Percentiles rank a stretch among this genome's conserved stretches.
These are phyloP conservation scores for Solea solea DNA, from an alignment of 2,113 vertebrate species.

Conservation along the genomic window DNA sequence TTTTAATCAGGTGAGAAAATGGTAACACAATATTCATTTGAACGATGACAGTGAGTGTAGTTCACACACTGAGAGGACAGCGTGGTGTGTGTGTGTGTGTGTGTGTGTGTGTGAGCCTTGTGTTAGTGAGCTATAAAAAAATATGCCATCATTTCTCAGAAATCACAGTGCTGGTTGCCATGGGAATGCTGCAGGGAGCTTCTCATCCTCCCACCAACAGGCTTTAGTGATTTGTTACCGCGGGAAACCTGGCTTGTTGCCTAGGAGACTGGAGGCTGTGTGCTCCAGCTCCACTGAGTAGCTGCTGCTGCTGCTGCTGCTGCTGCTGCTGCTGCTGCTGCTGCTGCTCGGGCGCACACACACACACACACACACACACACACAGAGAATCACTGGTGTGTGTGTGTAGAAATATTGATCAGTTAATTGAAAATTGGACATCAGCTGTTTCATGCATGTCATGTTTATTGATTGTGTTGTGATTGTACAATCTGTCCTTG, in stretches of 20 bases:
- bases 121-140: slow-evolving; percentile 53
- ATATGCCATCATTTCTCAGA: slow-evolving; percentile 64
- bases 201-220: slow-evolving; percentile 66
- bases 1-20: no score
- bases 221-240: slow-evolving; percentile 61
- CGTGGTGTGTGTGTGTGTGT: slow-evolving; percentile 3
- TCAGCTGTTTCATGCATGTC: slow-evolving; percentile 7
- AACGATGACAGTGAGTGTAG: no score
- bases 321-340: slow-evolving; percentile 13
- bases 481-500: no score
- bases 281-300: slow-evolving; percentile 43
- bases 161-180: slow-evolving; percentile 71
- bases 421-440: slow-evolving; percentile 22
- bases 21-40: no score
- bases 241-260: slow-evolving; percentile 73
- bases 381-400: neutral
- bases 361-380: neutral
- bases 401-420: slow-evolving; percentile 14
- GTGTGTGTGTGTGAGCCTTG: slow-evolving; percentile 42
- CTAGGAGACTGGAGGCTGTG: slow-evolving; percentile 69
- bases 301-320: slow-evolving; percentile 20
- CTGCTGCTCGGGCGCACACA: neutral
- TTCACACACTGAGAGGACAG: no score
- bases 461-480: slow-evolving; percentile 20
- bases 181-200: slow-evolving; percentile 78